Conservation (phyloP, 2,888 invertebrate genomes). For the Lasioglossum figueresi region DNA sequence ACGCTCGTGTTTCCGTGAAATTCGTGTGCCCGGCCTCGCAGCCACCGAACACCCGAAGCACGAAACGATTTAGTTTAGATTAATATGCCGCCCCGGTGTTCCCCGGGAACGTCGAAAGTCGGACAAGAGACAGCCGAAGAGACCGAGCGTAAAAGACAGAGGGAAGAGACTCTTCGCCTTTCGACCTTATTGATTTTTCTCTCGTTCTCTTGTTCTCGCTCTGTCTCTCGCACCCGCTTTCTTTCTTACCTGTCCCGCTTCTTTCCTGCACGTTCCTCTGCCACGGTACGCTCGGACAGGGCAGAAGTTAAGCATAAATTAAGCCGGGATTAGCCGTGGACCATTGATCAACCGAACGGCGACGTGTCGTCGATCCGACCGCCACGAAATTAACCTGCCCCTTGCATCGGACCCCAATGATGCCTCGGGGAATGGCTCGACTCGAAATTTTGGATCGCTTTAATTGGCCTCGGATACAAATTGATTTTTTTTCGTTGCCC, state of each 20-base stretch:
- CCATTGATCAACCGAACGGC: conserved; percentile 39
- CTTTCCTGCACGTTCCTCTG: neutral
- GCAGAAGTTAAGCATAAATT: conserved; percentile 44
- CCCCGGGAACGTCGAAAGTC: conserved; percentile 4
- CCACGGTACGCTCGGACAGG: neutral
- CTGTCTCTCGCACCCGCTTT: conserved; percentile 6
- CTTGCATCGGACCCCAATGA: neutral
- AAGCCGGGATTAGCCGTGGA: conserved; percentile 33
- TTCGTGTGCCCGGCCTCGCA: conserved; percentile 50
- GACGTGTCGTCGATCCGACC: neutral
- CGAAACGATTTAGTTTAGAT: conserved; percentile 65
- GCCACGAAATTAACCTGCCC: neutral
- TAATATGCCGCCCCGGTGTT: conserved; percentile 61
- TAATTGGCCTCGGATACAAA: conserved; percentile 2
- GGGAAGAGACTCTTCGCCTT: conserved; percentile 50
- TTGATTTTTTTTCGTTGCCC: neutral
- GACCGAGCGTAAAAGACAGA: neutral
- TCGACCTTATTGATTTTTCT: conserved; percentile 63
- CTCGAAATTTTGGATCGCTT: conserved; percentile 5
- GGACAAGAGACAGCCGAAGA: neutral
- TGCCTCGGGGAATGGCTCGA: neutral
- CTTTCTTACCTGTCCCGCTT: conserved; percentile 3
- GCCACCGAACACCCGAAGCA: conserved; percentile 35
- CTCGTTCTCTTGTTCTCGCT: conserved; percentile 39
- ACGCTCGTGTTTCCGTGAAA: conserved; percentile 64